Percentiles rank a stretch among this genome's conserved stretches.
These are phyloP conservation scores for Astatotilapia flaviijosephi DNA, from an alignment of 2,113 vertebrate species.

Conservation along the genomic window DNA sequence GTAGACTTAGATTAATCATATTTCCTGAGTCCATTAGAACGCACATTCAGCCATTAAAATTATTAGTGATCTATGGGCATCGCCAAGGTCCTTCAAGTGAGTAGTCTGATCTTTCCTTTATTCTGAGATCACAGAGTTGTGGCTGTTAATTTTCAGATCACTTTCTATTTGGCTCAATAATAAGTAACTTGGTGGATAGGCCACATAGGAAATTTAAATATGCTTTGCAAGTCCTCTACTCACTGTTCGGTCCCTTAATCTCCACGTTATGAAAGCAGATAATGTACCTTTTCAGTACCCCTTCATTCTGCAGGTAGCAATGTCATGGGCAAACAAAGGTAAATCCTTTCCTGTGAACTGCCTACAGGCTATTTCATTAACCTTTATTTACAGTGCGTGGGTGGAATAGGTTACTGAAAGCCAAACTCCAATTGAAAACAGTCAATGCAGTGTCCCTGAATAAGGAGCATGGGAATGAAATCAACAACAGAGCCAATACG, in stretches of 20 bases:
- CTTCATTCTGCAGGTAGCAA: slow-evolving; percentile 11
- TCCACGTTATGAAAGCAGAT: slow-evolving; percentile 7
- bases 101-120: slow-evolving; percentile 49
- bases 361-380: slow-evolving; percentile 27
- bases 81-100: slow-evolving; percentile 27
- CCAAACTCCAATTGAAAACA: slow-evolving; percentile 3
- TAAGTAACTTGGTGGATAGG: slow-evolving; percentile 6
- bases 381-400: slow-evolving; percentile 10
- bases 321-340: slow-evolving; percentile 26
- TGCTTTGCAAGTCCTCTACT: slow-evolving; percentile 8
- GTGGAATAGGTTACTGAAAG: slow-evolving; percentile 12
- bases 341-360: slow-evolving; percentile 15
- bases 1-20: slow-evolving; percentile 3
- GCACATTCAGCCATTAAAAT: slow-evolving; percentile 33
- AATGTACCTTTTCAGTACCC: slow-evolving; percentile 1
- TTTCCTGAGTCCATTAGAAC: slow-evolving; percentile 19
- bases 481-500: neutral
- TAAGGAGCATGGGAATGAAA: neutral
- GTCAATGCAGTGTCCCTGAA: neutral
- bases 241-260: slow-evolving; percentile 10
- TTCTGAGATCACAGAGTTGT: slow-evolving; percentile 46
- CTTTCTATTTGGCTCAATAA: slow-evolving; percentile 33
- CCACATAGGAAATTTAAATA: slow-evolving; percentile 13
- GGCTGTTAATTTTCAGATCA: slow-evolving; percentile 44
- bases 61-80: slow-evolving; percentile 37